Evolutionary conservation across 2,113 vertebrate genomes (phyloP).

Genomic region (Cariama cristata): DNA sequence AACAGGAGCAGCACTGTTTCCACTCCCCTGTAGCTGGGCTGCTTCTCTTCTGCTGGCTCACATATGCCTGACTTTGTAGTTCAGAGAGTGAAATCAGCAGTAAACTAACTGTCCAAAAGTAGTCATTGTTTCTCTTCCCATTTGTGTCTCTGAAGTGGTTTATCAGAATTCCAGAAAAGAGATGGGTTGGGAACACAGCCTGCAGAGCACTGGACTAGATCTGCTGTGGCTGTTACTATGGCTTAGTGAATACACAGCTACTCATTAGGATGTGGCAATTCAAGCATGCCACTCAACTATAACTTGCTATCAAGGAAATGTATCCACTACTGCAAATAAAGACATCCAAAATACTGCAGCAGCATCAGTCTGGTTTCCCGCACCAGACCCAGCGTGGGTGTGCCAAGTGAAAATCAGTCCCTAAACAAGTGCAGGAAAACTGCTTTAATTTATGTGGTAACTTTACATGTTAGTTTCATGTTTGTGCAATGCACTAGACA

Average conservation of each 20-base stretch:
- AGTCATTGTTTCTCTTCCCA: background rate
- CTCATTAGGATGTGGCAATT: background rate
- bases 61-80: background rate
- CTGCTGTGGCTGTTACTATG: background rate
- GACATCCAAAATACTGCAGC: background rate
- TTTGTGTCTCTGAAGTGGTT: background rate
- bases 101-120: background rate
- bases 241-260: background rate
- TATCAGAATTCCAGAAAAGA: background rate
- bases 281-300: background rate
- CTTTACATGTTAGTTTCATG: background rate
- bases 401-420: background rate
- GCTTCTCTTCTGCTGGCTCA: background rate
- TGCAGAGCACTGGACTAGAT: background rate
- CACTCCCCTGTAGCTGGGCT: background rate
- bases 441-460: background rate
- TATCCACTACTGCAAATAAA: background rate
- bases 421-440: background rate
- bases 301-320: background rate
- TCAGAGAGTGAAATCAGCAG: background rate
- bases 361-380: background rate
- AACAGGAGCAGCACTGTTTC: background rate
- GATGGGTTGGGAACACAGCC: background rate
- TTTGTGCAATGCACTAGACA: background rate
- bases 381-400: background rate